These are phyloP conservation scores for Ibycter americanus DNA, from an alignment of 2,797 vertebrate species.

Conservation along the genomic window DNA sequence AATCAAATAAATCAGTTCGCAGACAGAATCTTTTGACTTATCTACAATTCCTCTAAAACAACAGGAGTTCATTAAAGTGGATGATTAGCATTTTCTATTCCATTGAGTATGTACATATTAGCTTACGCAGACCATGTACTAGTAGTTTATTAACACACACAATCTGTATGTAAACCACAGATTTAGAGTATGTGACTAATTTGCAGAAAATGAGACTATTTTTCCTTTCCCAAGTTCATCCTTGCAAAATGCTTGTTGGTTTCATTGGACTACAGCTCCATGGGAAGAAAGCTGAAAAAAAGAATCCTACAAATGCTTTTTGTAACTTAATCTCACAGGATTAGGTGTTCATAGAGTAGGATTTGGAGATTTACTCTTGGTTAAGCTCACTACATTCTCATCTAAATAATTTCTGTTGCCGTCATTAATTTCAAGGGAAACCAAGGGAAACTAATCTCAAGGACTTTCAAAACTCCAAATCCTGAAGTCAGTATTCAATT, in stretches of 20 bases:
- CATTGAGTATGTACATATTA: not conserved
- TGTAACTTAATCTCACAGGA: conserved; percentile 32
- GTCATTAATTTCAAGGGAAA: conserved; percentile 16
- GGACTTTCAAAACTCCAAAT: not conserved
- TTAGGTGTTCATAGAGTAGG: conserved; percentile 24
- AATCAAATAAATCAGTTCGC: not conserved
- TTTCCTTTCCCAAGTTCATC: not conserved
- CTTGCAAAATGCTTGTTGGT: not conserved
- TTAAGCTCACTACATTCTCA: not conserved
- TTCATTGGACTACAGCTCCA: not conserved
- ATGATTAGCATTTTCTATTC: not conserved
- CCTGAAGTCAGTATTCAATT: not conserved
- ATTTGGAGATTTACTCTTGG: conserved; percentile 19
- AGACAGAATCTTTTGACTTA: not conserved
- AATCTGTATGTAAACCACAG: not conserved
- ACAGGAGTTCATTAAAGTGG: not conserved
- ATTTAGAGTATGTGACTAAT: not conserved
- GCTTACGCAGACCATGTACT: not conserved
- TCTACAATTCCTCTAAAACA: not conserved
- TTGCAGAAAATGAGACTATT: not conserved
- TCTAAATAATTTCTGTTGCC: not conserved
- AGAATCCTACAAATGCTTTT: not conserved
- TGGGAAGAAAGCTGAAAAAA: not conserved
- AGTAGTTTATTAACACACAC: not conserved
- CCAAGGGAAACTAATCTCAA: not conserved